Percentiles rank a stretch among this genome's conserved stretches.
These are phyloP conservation scores for Phrynocephalus versicolor DNA, from an alignment of 2,113 vertebrate species.

Conservation along the genomic window DNA sequence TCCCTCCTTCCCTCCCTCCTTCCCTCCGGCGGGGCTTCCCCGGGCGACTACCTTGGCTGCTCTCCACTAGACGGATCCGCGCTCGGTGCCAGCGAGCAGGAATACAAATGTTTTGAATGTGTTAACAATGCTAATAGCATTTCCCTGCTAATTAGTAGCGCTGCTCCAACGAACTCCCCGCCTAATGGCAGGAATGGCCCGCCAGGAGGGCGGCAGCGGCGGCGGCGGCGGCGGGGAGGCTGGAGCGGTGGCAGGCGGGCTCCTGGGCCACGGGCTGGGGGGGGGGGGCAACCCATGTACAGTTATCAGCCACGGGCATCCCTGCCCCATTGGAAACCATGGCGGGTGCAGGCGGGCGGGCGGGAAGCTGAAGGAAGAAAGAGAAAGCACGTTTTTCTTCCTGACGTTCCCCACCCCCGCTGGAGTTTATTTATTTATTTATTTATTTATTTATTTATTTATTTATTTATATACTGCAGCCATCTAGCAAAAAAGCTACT, in stretches of 20 bases:
- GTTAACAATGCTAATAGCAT: constrained; percentile 54
- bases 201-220: not conserved
- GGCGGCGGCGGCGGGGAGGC: not conserved
- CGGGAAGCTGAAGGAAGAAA: rapidly evolving
- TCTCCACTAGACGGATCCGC: constrained; percentile 5
- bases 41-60: too few species aligned
- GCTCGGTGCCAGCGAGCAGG: not conserved
- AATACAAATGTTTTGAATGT: constrained; percentile 48
- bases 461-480: too few species aligned
- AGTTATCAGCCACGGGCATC: too few species aligned
- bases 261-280: too few species aligned
- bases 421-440: too few species aligned
- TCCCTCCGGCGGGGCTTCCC: too few species aligned
- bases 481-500: too few species aligned
- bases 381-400: too few species aligned
- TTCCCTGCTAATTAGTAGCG: constrained; percentile 59
- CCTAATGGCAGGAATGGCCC: constrained; percentile 30
- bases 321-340: too few species aligned
- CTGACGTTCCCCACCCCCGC: too few species aligned
- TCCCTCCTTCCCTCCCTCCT: not conserved
- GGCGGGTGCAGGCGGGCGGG: not conserved
- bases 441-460: too few species aligned
- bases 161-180: constrained; percentile 53
- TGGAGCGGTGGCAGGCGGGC: not conserved
- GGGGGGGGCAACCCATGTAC: not conserved